These are phyloP conservation scores for Pristionchus arcanus DNA, from an alignment of 2,888 invertebrate species.

Conservation along the genomic window DNA sequence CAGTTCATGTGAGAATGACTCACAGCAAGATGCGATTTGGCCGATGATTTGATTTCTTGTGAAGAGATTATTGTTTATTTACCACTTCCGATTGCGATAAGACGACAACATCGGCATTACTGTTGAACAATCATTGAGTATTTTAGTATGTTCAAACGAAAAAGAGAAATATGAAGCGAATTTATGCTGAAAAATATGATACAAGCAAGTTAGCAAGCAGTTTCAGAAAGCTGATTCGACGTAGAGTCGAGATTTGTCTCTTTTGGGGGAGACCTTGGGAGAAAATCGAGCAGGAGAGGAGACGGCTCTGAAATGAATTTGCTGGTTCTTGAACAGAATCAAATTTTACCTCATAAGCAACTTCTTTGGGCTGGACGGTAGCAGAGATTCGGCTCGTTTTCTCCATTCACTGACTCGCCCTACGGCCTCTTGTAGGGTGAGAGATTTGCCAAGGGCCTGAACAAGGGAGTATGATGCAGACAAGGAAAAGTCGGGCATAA, in stretches of 20 bases:
- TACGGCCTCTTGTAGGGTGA: slow-evolving; percentile 75
- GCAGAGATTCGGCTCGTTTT: slow-evolving; percentile 45
- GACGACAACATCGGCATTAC: background rate
- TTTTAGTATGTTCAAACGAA: background rate
- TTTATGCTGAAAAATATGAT: background rate
- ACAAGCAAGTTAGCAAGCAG: no score
- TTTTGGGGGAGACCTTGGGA: background rate
- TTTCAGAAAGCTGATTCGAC: slow-evolving; percentile 36
- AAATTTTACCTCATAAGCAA: background rate
- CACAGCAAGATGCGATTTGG: background rate
- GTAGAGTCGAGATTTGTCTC: slow-evolving; percentile 31
- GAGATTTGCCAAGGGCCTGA: slow-evolving; percentile 75
- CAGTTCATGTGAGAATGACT: slow-evolving; percentile 25
- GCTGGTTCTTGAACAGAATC: background rate
- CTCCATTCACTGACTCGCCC: slow-evolving; percentile 75
- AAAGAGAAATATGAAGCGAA: background rate
- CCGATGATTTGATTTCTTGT: background rate
- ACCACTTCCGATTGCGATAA: background rate
- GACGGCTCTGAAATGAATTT: background rate
- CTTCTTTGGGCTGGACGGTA: slow-evolving; percentile 30
- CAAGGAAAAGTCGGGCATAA: background rate
- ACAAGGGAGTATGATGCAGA: background rate
- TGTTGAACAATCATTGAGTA: background rate
- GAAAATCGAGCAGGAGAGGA: slow-evolving; percentile 11
- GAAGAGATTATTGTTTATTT: background rate